Evolutionary conservation across 2,113 vertebrate genomes (phyloP).

Genomic region (Cavia aperea): DNA sequence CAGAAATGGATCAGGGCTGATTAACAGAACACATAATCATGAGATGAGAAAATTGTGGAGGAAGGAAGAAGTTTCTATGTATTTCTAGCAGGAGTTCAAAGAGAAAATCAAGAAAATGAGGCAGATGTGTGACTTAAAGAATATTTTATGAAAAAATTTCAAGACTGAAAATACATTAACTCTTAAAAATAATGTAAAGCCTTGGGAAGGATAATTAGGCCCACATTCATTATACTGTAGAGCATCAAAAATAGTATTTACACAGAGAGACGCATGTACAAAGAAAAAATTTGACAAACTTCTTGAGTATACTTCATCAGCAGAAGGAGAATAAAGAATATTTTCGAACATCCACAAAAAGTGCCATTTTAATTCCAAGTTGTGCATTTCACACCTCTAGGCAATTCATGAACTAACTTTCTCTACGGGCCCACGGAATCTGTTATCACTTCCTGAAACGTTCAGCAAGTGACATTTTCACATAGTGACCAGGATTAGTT

Average conservation of each 20-base stretch:
- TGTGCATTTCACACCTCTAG: background rate
- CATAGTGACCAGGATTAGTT: background rate
- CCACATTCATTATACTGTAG: background rate
- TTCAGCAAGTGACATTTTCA: background rate
- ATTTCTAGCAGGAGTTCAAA: background rate
- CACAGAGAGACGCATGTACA: background rate
- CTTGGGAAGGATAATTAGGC: background rate
- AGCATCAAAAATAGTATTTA: background rate
- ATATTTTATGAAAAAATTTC: background rate
- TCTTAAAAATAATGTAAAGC: background rate
- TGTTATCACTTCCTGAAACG: background rate
- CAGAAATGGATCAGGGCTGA: background rate
- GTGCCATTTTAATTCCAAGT: background rate
- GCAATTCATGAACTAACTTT: background rate
- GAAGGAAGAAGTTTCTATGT: background rate
- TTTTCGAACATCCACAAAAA: background rate
- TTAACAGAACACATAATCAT: background rate
- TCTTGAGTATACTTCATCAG: background rate
- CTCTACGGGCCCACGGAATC: background rate
- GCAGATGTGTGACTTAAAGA: background rate
- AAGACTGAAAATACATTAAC: background rate
- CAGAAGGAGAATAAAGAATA: background rate
- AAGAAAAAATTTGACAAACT: background rate
- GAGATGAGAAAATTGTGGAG: background rate
- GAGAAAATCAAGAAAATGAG: background rate